Percentiles rank a stretch among this genome's conserved stretches.
phyloP scores from a whole-genome alignment of 2,797 vertebrate genomes.

The Diglossa cyanea region DNA sequence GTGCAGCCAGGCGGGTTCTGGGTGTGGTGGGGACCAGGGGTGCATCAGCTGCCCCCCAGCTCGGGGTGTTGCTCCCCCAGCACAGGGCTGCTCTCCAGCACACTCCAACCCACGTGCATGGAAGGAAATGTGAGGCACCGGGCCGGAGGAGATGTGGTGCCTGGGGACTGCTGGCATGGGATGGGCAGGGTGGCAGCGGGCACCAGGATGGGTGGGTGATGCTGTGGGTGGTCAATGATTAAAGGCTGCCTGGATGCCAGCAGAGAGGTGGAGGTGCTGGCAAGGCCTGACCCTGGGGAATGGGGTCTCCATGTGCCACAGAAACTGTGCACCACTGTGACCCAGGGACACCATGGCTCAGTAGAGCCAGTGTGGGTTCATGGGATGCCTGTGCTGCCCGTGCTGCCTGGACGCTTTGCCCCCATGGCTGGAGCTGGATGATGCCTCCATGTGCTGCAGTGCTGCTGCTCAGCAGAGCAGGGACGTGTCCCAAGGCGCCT shows the following conservation, averaged over 20 bases:
- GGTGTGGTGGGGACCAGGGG: background rate
- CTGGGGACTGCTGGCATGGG: rapidly evolving
- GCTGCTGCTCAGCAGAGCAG: background rate
- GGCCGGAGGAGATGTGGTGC: background rate
- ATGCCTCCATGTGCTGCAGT: background rate
- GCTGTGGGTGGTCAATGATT: rapidly evolving
- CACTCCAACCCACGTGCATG: background rate
- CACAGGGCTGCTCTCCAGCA: background rate
- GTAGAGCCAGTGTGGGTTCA: rapidly evolving
- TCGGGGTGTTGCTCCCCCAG: background rate
- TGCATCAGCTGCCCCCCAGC: background rate
- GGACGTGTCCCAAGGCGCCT: background rate
- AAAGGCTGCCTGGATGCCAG: background rate
- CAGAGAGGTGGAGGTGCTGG: rapidly evolving
- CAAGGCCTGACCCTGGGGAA: background rate
- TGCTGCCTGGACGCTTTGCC: rapidly evolving
- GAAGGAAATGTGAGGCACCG: rapidly evolving
- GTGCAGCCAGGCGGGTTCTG: rapidly evolving
- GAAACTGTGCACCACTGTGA: rapidly evolving
- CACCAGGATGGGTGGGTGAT: rapidly evolving
- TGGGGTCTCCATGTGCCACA: rapidly evolving
- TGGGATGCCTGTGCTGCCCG: rapidly evolving
- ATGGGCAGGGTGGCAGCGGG: background rate
- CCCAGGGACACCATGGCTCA: rapidly evolving
- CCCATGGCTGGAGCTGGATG: rapidly evolving